Evolutionary conservation across 1,140 invertebrate species (phyloP).

Genomic region (Lanistes nyassanus): DNA sequence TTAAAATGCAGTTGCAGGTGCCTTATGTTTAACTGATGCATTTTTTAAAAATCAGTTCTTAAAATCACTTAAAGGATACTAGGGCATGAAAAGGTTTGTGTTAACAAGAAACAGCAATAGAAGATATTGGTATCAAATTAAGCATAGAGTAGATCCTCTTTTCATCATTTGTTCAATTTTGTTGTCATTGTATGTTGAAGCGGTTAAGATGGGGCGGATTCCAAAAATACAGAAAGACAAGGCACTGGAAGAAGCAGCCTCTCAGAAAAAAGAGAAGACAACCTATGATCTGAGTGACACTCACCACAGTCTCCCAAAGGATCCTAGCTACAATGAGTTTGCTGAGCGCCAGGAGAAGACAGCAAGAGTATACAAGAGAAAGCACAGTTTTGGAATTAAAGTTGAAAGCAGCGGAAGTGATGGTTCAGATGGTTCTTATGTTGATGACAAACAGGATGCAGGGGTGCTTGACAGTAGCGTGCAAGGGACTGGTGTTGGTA

Average conservation of each 20-base stretch:
- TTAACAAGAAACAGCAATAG: not conserved
- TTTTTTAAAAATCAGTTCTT: not conserved
- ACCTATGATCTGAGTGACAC: too few species aligned
- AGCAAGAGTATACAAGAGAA: not conserved
- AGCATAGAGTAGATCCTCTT: too few species aligned
- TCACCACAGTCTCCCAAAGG: too few species aligned
- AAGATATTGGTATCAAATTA: not conserved
- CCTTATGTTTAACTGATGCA: not conserved
- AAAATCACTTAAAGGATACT: not conserved
- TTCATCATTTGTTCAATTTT: not conserved
- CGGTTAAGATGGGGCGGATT: constrained; percentile 66
- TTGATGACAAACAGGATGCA: too few species aligned
- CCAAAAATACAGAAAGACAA: constrained; percentile 63
- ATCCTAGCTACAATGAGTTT: too few species aligned
- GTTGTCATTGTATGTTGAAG: constrained; percentile 38
- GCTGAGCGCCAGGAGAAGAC: not conserved
- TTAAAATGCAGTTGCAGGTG: too few species aligned
- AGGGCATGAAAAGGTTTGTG: not conserved
- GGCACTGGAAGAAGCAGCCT: constrained; percentile 47
- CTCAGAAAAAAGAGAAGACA: not conserved
- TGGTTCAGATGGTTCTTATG: too few species aligned
- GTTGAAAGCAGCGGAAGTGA: too few species aligned
- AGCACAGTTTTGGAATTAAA: too few species aligned
- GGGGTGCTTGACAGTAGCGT: too few species aligned
- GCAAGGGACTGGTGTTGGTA: too few species aligned